Base-by-base conservation (phyloP, 2,888 invertebrate species). In the Augochlorella aurata region DNA sequence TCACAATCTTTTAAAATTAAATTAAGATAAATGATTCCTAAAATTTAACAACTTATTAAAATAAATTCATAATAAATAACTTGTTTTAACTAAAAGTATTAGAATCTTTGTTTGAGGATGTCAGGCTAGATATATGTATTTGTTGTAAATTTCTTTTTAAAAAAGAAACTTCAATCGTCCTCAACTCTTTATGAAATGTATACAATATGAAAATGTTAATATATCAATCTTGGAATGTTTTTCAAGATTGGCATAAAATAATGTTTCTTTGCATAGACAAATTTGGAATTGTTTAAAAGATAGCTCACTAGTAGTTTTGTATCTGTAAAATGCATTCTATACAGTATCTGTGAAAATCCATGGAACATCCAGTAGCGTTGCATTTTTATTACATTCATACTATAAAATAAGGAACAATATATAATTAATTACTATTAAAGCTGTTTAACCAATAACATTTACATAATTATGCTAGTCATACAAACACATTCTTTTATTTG, bases 401-500 rank as follows among this genome's bases (percentile, higher is more conserved):
- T 50, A 21, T 69, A 69, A 58, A 58, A 77, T 65, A 77, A 74
- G 63, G 73, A 82, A 82, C 21, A 45, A 68, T 66, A 24, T 66
- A 52, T 72, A 16, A 68, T 54, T 72, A 38, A 58, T 50, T 29
- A 66, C 63, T 77, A 77, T 82, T 82, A 82, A 82, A 77, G 70
- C 73, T 82, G 45, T 49, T 58, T 66, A 52, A 74, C 52, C 66
- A 49, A 29, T 79, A 24, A 65, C 52, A 77, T 77, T 66, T 66
- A 70, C 29, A 74, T 65, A 18, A 61, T 74, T 74, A 21, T 47
- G 14, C 21, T 61, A 14, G n/a, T 47, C 8, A 21, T 58, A 73
- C 69, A 58, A 14, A 14, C 68, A 24, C 73, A 70, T 21, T 58
- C 18, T 29, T 45, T 67, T 61, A 61, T 16, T 29, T 63, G 38